Conservation (phyloP, 2,797 vertebrate genomes). For the Scolopax rusticola region DNA sequence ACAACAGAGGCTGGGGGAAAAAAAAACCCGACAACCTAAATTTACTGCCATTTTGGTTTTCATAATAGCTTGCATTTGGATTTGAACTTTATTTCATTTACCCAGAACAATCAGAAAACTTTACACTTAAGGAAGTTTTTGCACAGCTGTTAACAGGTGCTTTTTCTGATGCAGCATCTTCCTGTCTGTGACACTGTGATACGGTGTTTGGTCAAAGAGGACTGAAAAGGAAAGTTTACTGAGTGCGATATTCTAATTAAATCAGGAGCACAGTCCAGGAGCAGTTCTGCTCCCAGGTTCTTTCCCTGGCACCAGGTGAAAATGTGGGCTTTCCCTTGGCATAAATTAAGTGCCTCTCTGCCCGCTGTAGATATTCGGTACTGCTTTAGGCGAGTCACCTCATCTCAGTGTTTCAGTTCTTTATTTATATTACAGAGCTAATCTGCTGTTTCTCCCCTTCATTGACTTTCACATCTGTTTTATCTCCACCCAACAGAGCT, state of each 20-base stretch:
- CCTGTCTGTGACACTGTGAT: slow-evolving; percentile 43
- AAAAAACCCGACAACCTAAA: background rate
- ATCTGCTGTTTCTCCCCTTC: background rate
- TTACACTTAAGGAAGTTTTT: slow-evolving; percentile 40
- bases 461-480: background rate
- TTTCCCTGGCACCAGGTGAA: background rate
- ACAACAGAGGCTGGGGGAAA: background rate
- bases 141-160: slow-evolving; percentile 37
- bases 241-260: slow-evolving; percentile 24
- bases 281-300: background rate
- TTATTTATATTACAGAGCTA: background rate
- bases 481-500: background rate
- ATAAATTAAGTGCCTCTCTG: background rate
- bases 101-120: slow-evolving; percentile 39
- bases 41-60: background rate
- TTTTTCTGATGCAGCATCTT: slow-evolving; percentile 70
- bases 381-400: background rate
- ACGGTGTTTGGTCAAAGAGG: background rate
- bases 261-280: background rate
- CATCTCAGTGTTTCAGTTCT: background rate
- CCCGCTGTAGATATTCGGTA: background rate
- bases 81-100: slow-evolving; percentile 14
- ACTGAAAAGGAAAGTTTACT: slow-evolving; percentile 18
- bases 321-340: background rate
- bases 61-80: slow-evolving; percentile 13